These are phyloP conservation scores for Phylloscopus collybita DNA, from an alignment of 2,797 vertebrate genomes.

Conservation along the genomic window DNA sequence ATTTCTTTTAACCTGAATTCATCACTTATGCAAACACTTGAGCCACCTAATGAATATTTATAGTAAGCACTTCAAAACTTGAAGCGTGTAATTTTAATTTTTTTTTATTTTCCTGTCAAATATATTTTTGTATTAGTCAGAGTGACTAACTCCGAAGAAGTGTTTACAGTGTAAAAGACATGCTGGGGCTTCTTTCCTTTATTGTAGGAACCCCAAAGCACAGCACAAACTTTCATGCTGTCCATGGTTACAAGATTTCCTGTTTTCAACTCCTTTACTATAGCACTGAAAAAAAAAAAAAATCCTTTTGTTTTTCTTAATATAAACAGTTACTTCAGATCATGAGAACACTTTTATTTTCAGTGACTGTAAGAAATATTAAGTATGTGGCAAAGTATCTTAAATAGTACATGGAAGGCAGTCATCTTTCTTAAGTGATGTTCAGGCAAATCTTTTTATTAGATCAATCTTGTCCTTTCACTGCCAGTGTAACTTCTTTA, in stretches of 20 bases:
- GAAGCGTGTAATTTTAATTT: background rate
- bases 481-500: background rate
- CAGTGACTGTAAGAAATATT: background rate
- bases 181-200: background rate
- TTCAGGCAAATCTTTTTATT: background rate
- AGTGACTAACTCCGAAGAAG: background rate
- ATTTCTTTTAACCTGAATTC: background rate
- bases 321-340: background rate
- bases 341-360: background rate
- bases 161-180: background rate
- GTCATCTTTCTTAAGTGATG: background rate
- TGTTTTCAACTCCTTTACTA: background rate
- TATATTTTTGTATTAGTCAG: background rate
- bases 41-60: background rate
- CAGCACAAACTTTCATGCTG: background rate
- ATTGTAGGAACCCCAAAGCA: background rate
- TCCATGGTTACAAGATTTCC: background rate
- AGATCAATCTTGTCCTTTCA: background rate
- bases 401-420: background rate
- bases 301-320: background rate
- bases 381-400: background rate
- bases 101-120: slow-evolving; percentile 14
- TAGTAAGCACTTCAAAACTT: background rate
- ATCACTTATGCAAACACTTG: background rate
- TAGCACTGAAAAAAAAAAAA: background rate